Evolutionary conservation across 2,888 invertebrate genomes (phyloP), one percentile per base, ranked within the genome.

Genomic region (Drosophila lacicola): DNA sequence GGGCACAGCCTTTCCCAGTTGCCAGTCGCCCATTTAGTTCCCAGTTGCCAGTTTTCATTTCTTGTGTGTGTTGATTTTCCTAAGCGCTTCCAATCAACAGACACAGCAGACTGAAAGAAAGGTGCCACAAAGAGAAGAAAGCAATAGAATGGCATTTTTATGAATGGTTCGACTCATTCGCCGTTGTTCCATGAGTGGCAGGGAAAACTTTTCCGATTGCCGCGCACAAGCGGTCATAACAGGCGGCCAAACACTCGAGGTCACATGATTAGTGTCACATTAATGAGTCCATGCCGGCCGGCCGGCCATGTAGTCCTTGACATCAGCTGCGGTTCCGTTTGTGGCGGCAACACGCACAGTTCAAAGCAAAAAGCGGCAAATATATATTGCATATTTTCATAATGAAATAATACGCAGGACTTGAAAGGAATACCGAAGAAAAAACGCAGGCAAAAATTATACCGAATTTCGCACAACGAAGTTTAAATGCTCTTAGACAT

Each of bases 131-230:
- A 73, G 74, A 42, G 70, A 83, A 73, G 87, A 83, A 87, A 80
- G 89, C 78, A 74, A 70, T 73, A 73, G 82, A 82, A 70, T 88
- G 88, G 78, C 83, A 82, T 86, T 82, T 88, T 88, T 78, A 87
- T 83, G 83, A 89, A 83, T 83, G 89, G 88, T 17, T 69, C 55
- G 64, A 50, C 66, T 67, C 44, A 51, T 69, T 67, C 50, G 33
- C 19, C 36, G 39, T 66, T 65, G 51, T 62, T 55, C 56, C 47
- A 36, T 54, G 64, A 60, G 54, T 61, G 64, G 51, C 74, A 56
- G 55, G 62, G 42, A 57, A 78, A 84, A 62, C 68, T 69, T 69
- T 45, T 56, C 69, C 70, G 66, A 62, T 53, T 69, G 74, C 11
- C 70, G 42, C 76, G 69, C 45, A 78, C 63, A 82, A 77, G 82